Base-by-base conservation (phyloP, 2,888 invertebrate species). In the Graphium colonna region DNA sequence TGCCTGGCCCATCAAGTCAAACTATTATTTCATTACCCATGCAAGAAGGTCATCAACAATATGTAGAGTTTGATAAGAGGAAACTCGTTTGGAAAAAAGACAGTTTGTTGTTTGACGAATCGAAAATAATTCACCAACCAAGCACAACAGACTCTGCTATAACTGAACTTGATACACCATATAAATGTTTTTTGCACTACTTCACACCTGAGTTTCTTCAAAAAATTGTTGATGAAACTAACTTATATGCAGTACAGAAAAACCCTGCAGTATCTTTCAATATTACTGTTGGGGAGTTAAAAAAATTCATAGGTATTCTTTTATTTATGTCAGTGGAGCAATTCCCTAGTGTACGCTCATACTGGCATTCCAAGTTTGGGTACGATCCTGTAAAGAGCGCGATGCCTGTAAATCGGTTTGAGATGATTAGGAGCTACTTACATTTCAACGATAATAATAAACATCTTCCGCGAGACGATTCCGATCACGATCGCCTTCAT, bases 391-490 rank as follows among this genome's bases (percentile, higher is more conserved):
- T 64, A 57, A 56, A 51, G 42, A 55, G 44, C 45, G 55, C 50
- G 9, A 61, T 63, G 61, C 57, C 60, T 4, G 60, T 61, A 49
- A 62, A 59, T 49, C 45, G 55, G 41, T 63, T 60, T 57, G 55
- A 62, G 36, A 15, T 26, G 12, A 43, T 43, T 26, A 1, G 28
- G 26, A 59, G 51, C 26, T 58, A 53, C 51, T 50, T 70, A 1
- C 69, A 71, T 64, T 71, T 71, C 51, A 71, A 70, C 41, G 56
- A 70, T 54, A 68, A 69, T 57, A 51, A 58, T 15, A 51, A 63
- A 49, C 63, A 68, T 44, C 50, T 61, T 42, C 66, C 69, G 38
- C 51, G 43, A 48, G 60, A 52, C 18, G 61, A 69, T 52, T 52
- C 60, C 10, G 43, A 58, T 18, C 63, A 63, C 43, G n/a, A n/a